phyloP scores from a whole-genome alignment of 2,888 invertebrate genomes.

The Drosophila villosipedis region DNA sequence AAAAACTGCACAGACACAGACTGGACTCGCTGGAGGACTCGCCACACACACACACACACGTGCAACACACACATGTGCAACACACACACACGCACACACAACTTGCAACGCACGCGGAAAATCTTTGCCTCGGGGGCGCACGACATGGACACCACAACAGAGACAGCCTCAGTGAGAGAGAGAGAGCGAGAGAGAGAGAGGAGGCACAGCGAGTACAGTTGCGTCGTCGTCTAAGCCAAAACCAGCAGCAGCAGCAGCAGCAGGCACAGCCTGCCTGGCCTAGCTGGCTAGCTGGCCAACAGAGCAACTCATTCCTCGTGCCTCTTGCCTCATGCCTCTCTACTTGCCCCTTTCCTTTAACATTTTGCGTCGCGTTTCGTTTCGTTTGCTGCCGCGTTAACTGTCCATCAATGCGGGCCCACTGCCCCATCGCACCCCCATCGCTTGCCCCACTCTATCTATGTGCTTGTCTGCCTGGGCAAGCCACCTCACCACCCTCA shows the following conservation, averaged over 20 bases:
- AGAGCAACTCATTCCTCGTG: slow-evolving; percentile 12
- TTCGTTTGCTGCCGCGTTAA: slow-evolving; percentile 78
- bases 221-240: slow-evolving; percentile 79
- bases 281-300: slow-evolving; percentile 23
- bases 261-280: slow-evolving; percentile 41
- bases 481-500: slow-evolving; percentile 19
- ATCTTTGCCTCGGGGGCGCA: slow-evolving; percentile 71
- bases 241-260: slow-evolving; percentile 40
- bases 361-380: slow-evolving; percentile 80
- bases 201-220: slow-evolving; percentile 60
- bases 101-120: slow-evolving; percentile 81
- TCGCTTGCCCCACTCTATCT: slow-evolving; percentile 48
- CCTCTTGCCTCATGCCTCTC: slow-evolving; percentile 2
- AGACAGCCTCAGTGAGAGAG: slow-evolving; percentile 4
- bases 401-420: slow-evolving; percentile 79
- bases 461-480: slow-evolving; percentile 62
- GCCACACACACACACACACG: slow-evolving; percentile 11
- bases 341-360: slow-evolving; percentile 6
- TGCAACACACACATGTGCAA: slow-evolving; percentile 8
- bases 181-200: neutral
- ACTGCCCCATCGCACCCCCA: slow-evolving; percentile 18
- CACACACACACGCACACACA: slow-evolving; percentile 34
- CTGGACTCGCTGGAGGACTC: slow-evolving; percentile 16
- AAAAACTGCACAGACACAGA: slow-evolving; percentile 64
- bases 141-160: slow-evolving; percentile 37